Conservation (phyloP, 2,888 invertebrate genomes). For the Erebia aethiops region DNA sequence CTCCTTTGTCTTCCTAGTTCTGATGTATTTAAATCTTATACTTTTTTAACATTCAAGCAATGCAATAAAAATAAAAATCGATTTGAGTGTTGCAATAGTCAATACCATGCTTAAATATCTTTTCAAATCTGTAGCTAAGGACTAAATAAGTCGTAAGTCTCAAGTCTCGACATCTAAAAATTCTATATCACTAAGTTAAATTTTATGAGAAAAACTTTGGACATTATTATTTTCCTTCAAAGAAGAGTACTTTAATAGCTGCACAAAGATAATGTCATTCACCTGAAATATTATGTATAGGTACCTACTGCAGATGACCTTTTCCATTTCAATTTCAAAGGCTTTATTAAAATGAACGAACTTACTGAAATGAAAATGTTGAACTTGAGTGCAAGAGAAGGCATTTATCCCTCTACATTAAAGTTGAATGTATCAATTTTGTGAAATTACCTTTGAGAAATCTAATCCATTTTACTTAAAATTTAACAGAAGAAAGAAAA, state of each 20-base stretch:
- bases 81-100: too few species aligned
- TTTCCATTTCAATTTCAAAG: constrained; percentile 11
- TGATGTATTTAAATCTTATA: too few species aligned
- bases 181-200: background rate
- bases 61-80: too few species aligned
- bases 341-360: background rate
- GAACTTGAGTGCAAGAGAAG: background rate
- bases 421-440: background rate
- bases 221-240: constrained; percentile 11
- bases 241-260: constrained; percentile 4
- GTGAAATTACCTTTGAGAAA: constrained; percentile 2
- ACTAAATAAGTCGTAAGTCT: too few species aligned
- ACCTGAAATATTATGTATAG: constrained; percentile 23
- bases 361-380: constrained; percentile 5
- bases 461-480: constrained; percentile 3
- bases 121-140: background rate
- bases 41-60: too few species aligned
- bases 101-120: too few species aligned
- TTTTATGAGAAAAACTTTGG: background rate
- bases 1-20: too few species aligned
- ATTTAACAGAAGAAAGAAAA: background rate
- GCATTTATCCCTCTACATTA: background rate
- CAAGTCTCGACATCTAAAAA: background rate
- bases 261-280: constrained; percentile 13
- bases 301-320: constrained; percentile 8